Evolutionary conservation across 2,888 invertebrate genomes (phyloP), one percentile per base, ranked within the genome.

Genomic region (Eupithecia vulgata): DNA sequence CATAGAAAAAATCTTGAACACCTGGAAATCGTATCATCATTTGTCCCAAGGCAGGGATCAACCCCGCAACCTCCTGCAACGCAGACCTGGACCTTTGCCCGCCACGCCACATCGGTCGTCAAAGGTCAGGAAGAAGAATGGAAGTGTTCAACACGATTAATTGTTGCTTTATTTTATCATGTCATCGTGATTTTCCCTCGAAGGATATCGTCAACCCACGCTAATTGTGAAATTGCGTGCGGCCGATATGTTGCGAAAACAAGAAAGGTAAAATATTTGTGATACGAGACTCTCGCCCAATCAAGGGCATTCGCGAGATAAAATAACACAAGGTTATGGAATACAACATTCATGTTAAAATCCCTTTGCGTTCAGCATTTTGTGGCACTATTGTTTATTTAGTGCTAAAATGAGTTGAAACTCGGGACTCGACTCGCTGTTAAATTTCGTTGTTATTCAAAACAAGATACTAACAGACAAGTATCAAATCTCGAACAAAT

Each of bases 191-290:
- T n/a, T 65, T 15, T 13, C 59, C 30, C 4, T 17, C 13, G 40
- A 40, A 64, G 40, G 40, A 65, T 65, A 65, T 25, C 13, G 35
- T 65, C 65, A 40, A 40, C 65, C 65, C 25, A 65, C 65, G 65
- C 40, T 42, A 21, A 37, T 42, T 65, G 65, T 12, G 65, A n/a
- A 37, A 40, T 64, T 65, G 65, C 40, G n/a, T 64, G 21, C 21
- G 65, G 35, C 40, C 65, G 40, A 13, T 12, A 25, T 25, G 15
- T 65, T 65, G 65, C 40, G 65, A 65, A 65, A 65, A 65, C 40
- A 40, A 21, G 37, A 13, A 65, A 65, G 40, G 57, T 57, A 65
- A 37, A 62, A 62, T 35, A 62, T 64, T 64, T 64, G 64, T 21
- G 12, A 37, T 12, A 12, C 6, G 64, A 21, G 4, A 12, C n/a